A percentile compares a stretch with the other conserved stretches of the same genome.
Conservation (phyloP, 2,888 invertebrate species). For the Caenorhabditis sp. region DNA sequence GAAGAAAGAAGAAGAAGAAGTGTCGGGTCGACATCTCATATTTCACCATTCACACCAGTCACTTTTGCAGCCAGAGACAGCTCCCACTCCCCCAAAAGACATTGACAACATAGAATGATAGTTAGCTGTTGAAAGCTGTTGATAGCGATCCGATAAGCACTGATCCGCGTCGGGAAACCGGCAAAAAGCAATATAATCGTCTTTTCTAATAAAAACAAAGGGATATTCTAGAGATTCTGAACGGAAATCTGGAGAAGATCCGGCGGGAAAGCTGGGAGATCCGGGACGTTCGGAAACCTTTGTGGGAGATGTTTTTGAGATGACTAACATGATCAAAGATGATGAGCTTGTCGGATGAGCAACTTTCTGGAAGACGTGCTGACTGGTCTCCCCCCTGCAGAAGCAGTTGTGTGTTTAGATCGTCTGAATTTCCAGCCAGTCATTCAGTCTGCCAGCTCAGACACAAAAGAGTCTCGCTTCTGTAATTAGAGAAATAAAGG, state of each 20-base stretch:
- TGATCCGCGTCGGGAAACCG: background rate
- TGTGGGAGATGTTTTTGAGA: background rate
- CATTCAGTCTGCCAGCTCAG: too few relatives aligned
- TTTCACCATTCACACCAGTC: slow-evolving; percentile 4
- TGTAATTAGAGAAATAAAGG: slow-evolving; percentile 40
- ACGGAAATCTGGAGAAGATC: slow-evolving; percentile 13
- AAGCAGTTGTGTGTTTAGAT: too few relatives aligned
- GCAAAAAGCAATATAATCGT: slow-evolving; percentile 4
- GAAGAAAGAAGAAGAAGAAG: too few relatives aligned
- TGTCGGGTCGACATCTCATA: slow-evolving; percentile 44
- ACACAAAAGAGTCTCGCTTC: slow-evolving; percentile 1
- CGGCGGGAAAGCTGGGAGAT: background rate
- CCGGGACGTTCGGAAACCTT: background rate
- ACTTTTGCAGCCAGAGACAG: background rate
- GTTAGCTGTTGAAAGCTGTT: background rate
- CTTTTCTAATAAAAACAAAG: slow-evolving; percentile 41
- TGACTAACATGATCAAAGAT: slow-evolving; percentile 22
- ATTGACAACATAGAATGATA: too few relatives aligned
- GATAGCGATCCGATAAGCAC: too few relatives aligned
- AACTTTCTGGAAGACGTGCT: background rate
- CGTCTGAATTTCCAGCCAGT: slow-evolving; percentile 6
- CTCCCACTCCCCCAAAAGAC: background rate
- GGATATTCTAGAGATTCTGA: slow-evolving; percentile 19
- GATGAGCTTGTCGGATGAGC: background rate
- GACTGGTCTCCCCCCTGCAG: too few relatives aligned